Conservation (phyloP, 2,888 invertebrate species). For the Hedya salicella region DNA sequence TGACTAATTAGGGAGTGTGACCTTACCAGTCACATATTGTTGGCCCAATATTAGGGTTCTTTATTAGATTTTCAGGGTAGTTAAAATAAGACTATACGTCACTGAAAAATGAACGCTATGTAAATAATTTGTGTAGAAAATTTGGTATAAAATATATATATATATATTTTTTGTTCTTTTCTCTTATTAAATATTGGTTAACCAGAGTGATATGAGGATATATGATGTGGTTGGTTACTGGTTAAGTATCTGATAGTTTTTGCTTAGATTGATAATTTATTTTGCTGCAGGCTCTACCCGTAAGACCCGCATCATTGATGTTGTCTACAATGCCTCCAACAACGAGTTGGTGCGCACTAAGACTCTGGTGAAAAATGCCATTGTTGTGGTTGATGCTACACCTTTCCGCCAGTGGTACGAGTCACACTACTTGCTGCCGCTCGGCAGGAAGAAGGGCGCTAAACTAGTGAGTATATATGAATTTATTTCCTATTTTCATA, state of each 20-base stretch:
- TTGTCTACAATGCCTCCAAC: slow-evolving; percentile 99
- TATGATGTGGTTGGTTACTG: neutral
- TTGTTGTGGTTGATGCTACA: slow-evolving; percentile 98
- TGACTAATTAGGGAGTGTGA: too few relatives aligned
- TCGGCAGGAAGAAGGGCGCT: slow-evolving; percentile 98
- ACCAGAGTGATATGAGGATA: too few relatives aligned
- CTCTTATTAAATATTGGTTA: too few relatives aligned
- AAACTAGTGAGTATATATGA: slow-evolving; percentile 88
- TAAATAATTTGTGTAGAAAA: too few relatives aligned
- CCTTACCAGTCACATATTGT: too few relatives aligned
- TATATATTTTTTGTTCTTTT: too few relatives aligned
- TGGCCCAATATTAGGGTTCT: too few relatives aligned
- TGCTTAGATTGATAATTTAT: neutral
- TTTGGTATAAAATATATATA: neutral
- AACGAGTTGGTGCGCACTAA: slow-evolving; percentile 99
- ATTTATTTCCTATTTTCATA: neutral
- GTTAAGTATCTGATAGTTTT: neutral
- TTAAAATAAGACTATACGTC: too few relatives aligned
- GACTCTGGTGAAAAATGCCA: slow-evolving; percentile 99
- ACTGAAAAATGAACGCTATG: too few relatives aligned
- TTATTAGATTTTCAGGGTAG: too few relatives aligned
- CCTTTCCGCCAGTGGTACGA: slow-evolving; percentile 99
- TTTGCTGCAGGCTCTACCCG: slow-evolving; percentile 90
- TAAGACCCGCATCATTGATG: slow-evolving; percentile 99
- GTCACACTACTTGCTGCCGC: slow-evolving; percentile 96